Percentiles rank a stretch among this genome's conserved stretches.
phyloP scores from a whole-genome alignment of 2,888 invertebrate species.

The Parnassius mnemosyne region DNA sequence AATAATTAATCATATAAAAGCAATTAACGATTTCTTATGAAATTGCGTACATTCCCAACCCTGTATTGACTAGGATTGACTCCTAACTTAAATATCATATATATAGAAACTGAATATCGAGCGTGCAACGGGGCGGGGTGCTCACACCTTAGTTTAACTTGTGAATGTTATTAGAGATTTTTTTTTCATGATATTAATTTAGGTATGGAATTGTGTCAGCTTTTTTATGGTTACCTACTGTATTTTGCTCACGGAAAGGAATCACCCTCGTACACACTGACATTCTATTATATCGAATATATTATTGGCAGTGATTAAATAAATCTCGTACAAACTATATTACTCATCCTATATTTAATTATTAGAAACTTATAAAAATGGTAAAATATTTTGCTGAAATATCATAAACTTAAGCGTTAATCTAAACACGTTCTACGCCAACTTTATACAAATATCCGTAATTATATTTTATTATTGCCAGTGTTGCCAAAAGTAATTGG shows the following conservation, averaged over 20 bases:
- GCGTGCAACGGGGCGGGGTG: not conserved
- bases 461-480: slow-evolving; percentile 13
- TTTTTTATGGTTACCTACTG: not conserved
- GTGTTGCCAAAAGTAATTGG: slow-evolving; percentile 3
- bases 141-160: not conserved
- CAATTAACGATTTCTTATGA: slow-evolving; percentile 17
- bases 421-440: slow-evolving; percentile 18
- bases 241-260: not conserved
- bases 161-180: too few species aligned
- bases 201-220: not conserved
- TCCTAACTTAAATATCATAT: slow-evolving; percentile 45
- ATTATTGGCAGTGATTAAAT: slow-evolving; percentile 69
- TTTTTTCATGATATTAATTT: too few species aligned
- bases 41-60: slow-evolving; percentile 58
- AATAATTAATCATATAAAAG: slow-evolving; percentile 18
- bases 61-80: slow-evolving; percentile 78
- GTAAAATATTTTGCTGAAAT: slow-evolving; percentile 17
- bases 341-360: slow-evolving; percentile 38
- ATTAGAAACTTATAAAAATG: slow-evolving; percentile 29
- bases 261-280: not conserved
- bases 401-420: not conserved
- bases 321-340: slow-evolving; percentile 3
- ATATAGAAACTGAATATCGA: not conserved
- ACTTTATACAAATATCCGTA: slow-evolving; percentile 20
- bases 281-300: slow-evolving; percentile 39